These are phyloP conservation scores for Heliconius nattereri DNA, from an alignment of 1,140 invertebrate species.

Conservation along the genomic window DNA sequence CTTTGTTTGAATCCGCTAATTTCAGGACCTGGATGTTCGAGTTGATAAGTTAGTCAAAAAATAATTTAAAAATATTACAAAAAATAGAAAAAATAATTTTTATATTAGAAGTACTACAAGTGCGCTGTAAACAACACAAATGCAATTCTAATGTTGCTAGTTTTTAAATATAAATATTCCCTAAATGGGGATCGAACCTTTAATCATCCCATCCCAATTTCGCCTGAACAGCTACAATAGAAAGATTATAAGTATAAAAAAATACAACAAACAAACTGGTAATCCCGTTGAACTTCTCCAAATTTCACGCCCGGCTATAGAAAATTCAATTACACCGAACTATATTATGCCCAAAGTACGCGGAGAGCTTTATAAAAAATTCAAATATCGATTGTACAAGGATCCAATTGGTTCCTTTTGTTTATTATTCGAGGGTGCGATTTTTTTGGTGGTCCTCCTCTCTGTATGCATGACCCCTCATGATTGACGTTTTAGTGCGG, in stretches of 20 bases:
- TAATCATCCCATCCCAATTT: background rate
- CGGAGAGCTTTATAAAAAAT: slow-evolving; percentile 12
- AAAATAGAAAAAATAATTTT: too few species aligned
- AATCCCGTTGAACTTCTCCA: background rate
- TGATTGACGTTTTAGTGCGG: slow-evolving; percentile 15
- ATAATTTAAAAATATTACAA: too few species aligned
- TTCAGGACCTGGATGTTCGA: too few species aligned
- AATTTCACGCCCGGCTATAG: background rate
- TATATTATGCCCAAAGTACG: background rate
- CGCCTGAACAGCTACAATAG: background rate
- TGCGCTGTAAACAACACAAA: too few species aligned
- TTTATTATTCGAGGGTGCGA: slow-evolving; percentile 15
- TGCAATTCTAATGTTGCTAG: too few species aligned
- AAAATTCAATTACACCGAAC: slow-evolving; percentile 16
- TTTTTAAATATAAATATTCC: too few species aligned
- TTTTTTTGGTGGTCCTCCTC: slow-evolving; percentile 14
- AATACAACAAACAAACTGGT: background rate
- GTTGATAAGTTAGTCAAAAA: too few species aligned
- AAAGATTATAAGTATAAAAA: background rate
- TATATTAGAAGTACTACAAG: too few species aligned
- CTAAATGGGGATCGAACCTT: background rate
- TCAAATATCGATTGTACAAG: slow-evolving; percentile 21
- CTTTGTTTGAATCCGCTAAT: too few species aligned
- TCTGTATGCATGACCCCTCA: slow-evolving; percentile 3
- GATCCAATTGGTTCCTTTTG: slow-evolving; percentile 14